phyloP scores from a whole-genome alignment of 2,888 invertebrate genomes.

The Drosophila eohydei region DNA sequence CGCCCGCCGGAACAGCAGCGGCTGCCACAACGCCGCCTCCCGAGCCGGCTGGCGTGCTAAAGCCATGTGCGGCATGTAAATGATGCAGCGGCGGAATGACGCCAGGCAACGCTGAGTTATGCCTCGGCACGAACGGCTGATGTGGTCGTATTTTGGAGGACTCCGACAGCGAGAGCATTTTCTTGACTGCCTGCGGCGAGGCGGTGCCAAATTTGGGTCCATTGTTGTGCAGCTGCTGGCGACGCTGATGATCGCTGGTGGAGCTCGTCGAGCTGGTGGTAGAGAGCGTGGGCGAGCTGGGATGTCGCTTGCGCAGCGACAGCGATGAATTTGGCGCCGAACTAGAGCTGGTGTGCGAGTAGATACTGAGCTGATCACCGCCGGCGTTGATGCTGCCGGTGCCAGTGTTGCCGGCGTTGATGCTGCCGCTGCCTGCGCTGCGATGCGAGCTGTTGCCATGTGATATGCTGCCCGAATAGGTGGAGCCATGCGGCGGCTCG shows the following conservation, averaged over 20 bases:
- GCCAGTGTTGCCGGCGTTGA: slow-evolving; percentile 74
- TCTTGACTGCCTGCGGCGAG: slow-evolving; percentile 98
- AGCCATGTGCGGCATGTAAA: slow-evolving; percentile 72
- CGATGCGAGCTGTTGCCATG: slow-evolving; percentile 69
- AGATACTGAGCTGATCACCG: slow-evolving; percentile 86
- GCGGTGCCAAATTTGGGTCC: slow-evolving; percentile 92
- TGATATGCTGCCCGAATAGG: slow-evolving; percentile 78
- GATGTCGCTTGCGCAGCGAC: slow-evolving; percentile 91
- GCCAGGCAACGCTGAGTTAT: slow-evolving; percentile 85
- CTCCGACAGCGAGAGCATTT: slow-evolving; percentile 95
- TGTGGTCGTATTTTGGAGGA: slow-evolving; percentile 94
- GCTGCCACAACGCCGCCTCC: slow-evolving; percentile 42
- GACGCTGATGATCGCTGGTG: slow-evolving; percentile 85
- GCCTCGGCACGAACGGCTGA: slow-evolving; percentile 88
- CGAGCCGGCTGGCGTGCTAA: slow-evolving; percentile 53
- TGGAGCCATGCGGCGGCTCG: slow-evolving; percentile 87
- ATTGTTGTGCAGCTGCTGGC: slow-evolving; percentile 73
- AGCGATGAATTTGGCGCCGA: slow-evolving; percentile 86
- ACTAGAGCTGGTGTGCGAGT: slow-evolving; percentile 83
- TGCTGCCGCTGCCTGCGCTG: slow-evolving; percentile 69
- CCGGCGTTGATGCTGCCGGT: slow-evolving; percentile 71
- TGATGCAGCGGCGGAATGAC: slow-evolving; percentile 87
- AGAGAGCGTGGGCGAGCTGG: slow-evolving; percentile 96
- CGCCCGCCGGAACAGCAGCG: slow-evolving; percentile 33
- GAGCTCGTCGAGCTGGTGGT: slow-evolving; percentile 96